Base-by-base conservation (phyloP, 2,113 vertebrate genomes). In the Istiophorus platypterus region DNA sequence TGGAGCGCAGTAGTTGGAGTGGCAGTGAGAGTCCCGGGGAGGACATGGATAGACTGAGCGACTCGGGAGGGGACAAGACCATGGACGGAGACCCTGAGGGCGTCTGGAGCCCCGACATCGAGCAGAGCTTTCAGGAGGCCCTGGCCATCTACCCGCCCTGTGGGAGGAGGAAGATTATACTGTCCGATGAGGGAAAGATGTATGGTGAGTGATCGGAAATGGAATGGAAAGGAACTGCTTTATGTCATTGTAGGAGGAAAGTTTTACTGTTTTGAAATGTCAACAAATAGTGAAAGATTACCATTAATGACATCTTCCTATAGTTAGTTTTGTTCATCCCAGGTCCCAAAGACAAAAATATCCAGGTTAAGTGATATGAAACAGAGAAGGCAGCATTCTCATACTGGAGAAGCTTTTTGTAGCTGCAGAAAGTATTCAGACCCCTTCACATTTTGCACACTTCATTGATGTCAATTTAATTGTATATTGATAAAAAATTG, bases 151-250 rank as follows among this genome's bases (percentile, higher is more conserved):
- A 99, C 90, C 98, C 98, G 13, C 98, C 98, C 0, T 99, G 98
- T 88, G 98, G 98, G 72, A 94, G 98, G 90, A 96, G 98, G 93
- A 99, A 99, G 95, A 99, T 99, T 92, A 99, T 99, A 89, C 95
- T 99, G 92, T 99, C 98, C 20, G 98, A 99, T 41, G 98, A 99
- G 95, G 98, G 98, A 82, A 99, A 99, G 95, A 99, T 99, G 98
- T 99, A 99, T 22, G 93, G 97, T 98, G 95, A 97, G 97, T 97
- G 70, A 69, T 13, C 15, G 70, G 17, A 51, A 17, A 2, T 42
- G 18, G 27, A 9, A 5, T n/a, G 37, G 54, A 9, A n/a, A 9
- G 15, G 29, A 70, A 42, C 13, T 27, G 54, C 4, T 47, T 1
- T 37, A 12, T 39, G 64, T 65, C 72, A 51, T 29, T 39, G 56